These are phyloP conservation scores for Streblospio benedicti DNA, from an alignment of 1,140 invertebrate species.

Conservation along the genomic window DNA sequence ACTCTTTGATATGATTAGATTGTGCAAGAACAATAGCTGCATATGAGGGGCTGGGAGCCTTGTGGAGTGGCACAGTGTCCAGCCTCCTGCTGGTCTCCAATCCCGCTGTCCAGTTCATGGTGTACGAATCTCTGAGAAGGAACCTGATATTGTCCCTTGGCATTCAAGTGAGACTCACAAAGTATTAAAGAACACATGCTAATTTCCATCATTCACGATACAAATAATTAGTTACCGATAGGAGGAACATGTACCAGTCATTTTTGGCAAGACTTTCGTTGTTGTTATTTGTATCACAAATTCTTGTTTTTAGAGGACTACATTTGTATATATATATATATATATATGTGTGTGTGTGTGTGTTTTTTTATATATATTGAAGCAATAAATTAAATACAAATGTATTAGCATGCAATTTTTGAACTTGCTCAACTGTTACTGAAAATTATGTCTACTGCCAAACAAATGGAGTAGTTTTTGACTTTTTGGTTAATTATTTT, in stretches of 20 bases:
- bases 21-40: conserved; percentile 57
- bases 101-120: conserved; percentile 83
- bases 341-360: too few relatives aligned
- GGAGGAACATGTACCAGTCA: too few relatives aligned
- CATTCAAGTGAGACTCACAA: background rate
- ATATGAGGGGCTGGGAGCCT: conserved; percentile 59
- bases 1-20: conserved; percentile 47
- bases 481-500: conserved; percentile 41
- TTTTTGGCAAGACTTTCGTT: background rate
- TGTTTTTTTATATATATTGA: background rate
- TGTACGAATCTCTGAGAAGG: conserved; percentile 75
- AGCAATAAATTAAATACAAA: background rate
- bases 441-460: background rate
- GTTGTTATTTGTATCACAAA: background rate
- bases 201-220: background rate
- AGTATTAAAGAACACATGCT: background rate
- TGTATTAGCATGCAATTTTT: background rate
- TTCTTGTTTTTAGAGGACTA: background rate
- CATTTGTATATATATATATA: background rate
- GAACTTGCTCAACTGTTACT: background rate
- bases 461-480: background rate
- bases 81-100: conserved; percentile 75
- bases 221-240: too few relatives aligned
- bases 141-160: conserved; percentile 40
- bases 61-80: conserved; percentile 73